These are phyloP conservation scores for Pteria penguin DNA, from an alignment of 2,888 invertebrate genomes.

Conservation along the genomic window DNA sequence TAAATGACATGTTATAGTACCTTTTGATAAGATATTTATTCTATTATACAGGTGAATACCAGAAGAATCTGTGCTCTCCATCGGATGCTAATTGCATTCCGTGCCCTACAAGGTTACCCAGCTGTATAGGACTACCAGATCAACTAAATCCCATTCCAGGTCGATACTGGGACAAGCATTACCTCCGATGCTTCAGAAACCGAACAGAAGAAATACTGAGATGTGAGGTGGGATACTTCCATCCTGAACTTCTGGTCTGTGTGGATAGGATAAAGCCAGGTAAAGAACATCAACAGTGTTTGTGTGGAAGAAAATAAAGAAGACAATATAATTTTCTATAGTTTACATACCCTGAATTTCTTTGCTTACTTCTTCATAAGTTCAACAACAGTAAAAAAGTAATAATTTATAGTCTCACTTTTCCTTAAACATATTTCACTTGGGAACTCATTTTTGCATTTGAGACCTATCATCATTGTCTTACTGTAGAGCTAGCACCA, in stretches of 20 bases:
- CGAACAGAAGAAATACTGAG: slow-evolving; percentile 23
- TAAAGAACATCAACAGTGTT: too few relatives aligned
- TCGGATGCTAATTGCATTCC: slow-evolving; percentile 23
- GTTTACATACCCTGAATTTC: too few relatives aligned
- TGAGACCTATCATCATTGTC: not conserved
- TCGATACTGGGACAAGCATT: slow-evolving; percentile 16
- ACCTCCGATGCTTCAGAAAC: slow-evolving; percentile 23
- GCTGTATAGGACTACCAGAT: slow-evolving; percentile 39
- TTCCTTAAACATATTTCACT: too few relatives aligned
- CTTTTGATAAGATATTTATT: not conserved
- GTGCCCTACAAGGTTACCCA: slow-evolving; percentile 28
- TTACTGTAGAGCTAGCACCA: slow-evolving; percentile 7
- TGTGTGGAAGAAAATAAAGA: too few relatives aligned
- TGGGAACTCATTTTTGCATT: too few relatives aligned
- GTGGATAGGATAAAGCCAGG: slow-evolving; percentile 45
- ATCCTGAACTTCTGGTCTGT: slow-evolving; percentile 45
- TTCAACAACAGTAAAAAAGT: too few relatives aligned
- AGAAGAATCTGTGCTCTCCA: slow-evolving; percentile 20
- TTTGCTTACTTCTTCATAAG: too few relatives aligned
- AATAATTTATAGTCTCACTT: too few relatives aligned
- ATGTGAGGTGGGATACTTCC: slow-evolving; percentile 45
- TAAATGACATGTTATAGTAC: not conserved
- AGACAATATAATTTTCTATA: too few relatives aligned
- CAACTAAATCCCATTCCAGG: slow-evolving; percentile 28
- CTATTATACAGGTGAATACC: slow-evolving; percentile 48